phyloP scores from a whole-genome alignment of 2,113 vertebrate genomes.

The Stomatorhinus ivindoensis region DNA sequence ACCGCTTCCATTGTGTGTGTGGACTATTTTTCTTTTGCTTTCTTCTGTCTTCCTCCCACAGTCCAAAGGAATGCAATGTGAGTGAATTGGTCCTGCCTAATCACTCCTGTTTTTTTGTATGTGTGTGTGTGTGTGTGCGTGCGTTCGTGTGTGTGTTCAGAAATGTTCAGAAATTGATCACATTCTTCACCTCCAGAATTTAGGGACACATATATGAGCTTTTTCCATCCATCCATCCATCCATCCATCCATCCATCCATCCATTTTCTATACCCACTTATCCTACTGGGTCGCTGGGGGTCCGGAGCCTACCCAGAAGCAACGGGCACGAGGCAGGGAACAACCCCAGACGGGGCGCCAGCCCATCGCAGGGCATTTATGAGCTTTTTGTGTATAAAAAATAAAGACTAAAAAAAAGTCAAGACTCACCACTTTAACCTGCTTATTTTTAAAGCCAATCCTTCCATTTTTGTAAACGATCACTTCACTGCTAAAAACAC shows the following conservation, averaged over 20 bases:
- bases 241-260: no score
- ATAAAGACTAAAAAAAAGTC: not conserved
- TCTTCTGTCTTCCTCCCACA: not conserved
- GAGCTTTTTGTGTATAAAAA: not conserved
- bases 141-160: not conserved
- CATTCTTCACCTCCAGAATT: not conserved
- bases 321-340: no score
- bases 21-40: not conserved
- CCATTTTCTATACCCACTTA: no score
- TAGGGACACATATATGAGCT: not conserved
- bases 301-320: no score
- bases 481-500: not conserved
- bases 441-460: not conserved
- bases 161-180: not conserved
- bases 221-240: no score
- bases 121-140: not conserved
- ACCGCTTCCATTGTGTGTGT: not conserved
- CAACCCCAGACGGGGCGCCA: no score
- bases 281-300: no score
- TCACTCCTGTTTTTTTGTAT: not conserved
- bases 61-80: not conserved
- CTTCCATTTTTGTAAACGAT: not conserved
- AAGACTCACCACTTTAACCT: not conserved
- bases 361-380: no score
- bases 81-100: not conserved